A percentile compares a stretch with the other conserved stretches of the same genome.
Conservation (phyloP, 2,797 vertebrate genomes). For the Acipenser ruthenus region DNA sequence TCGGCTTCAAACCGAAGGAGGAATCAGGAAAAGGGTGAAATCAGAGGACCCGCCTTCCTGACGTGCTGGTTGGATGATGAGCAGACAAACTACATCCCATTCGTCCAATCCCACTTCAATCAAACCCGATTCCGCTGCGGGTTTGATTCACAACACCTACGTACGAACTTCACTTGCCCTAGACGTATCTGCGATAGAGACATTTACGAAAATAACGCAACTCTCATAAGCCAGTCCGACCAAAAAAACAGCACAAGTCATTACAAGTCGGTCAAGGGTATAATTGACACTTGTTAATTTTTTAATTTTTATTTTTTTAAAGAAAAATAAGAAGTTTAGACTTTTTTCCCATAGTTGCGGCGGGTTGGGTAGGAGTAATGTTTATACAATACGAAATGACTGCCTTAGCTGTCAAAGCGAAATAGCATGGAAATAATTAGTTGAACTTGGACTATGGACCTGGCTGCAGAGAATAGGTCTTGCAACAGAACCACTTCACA, state of each 20-base stretch:
- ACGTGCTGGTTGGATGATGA: too few species aligned
- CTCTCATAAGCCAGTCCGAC: conserved; percentile 2
- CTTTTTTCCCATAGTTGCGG: too few species aligned
- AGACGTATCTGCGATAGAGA: neutral
- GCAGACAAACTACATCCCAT: conserved; percentile 15
- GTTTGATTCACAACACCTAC: conserved; percentile 18
- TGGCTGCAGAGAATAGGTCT: neutral
- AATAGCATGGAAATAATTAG: too few species aligned
- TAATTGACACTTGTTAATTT: neutral
- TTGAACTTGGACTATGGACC: too few species aligned
- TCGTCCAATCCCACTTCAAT: conserved; percentile 26
- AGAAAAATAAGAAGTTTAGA: neutral
- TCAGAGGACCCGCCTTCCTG: too few species aligned
- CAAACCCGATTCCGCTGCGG: neutral
- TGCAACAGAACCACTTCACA: neutral
- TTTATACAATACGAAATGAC: too few species aligned
- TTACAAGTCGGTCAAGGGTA: conserved; percentile 19
- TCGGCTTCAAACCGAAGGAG: neutral
- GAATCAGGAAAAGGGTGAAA: neutral
- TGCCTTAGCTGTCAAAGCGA: too few species aligned
- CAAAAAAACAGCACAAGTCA: conserved; percentile 11
- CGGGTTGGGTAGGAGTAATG: too few species aligned
- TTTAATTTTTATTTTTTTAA: neutral
- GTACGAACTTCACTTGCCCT: neutral
- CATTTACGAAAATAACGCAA: conserved; percentile 19